Evolutionary conservation across 2,888 invertebrate species (phyloP).

Genomic region (Philhelius pedissequus): DNA sequence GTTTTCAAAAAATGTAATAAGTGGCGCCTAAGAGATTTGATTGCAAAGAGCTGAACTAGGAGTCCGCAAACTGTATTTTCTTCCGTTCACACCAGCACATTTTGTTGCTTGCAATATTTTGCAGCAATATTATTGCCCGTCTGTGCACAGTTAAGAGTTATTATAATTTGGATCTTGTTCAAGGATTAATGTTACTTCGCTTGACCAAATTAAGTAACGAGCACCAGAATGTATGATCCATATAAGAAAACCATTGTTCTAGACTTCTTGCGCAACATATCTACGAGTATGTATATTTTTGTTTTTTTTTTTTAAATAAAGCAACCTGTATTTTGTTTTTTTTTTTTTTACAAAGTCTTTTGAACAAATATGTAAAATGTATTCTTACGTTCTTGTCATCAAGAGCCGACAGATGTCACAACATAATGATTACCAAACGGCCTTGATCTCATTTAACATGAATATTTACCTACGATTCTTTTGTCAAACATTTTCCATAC

Average conservation of each 20-base stretch:
- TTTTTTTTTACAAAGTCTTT: background rate
- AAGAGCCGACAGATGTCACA: constrained; percentile 12
- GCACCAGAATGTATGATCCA: background rate
- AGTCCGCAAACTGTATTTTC: too few species aligned
- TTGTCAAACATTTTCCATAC: background rate
- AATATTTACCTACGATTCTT: background rate
- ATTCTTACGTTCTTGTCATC: background rate
- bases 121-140: too few species aligned
- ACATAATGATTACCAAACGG: constrained; percentile 15
- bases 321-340: background rate
- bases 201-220: background rate
- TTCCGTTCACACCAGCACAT: too few species aligned
- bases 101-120: too few species aligned
- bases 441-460: background rate
- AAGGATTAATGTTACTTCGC: background rate
- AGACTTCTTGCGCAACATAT: background rate
- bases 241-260: background rate
- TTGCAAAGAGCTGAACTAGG: too few species aligned
- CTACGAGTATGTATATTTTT: too few species aligned
- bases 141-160: too few species aligned
- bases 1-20: too few species aligned
- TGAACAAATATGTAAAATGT: background rate
- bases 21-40: too few species aligned
- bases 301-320: background rate
- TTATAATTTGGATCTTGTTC: too few species aligned